These are phyloP conservation scores for Solea senegalensis DNA, from an alignment of 2,113 vertebrate species.

Conservation along the genomic window DNA sequence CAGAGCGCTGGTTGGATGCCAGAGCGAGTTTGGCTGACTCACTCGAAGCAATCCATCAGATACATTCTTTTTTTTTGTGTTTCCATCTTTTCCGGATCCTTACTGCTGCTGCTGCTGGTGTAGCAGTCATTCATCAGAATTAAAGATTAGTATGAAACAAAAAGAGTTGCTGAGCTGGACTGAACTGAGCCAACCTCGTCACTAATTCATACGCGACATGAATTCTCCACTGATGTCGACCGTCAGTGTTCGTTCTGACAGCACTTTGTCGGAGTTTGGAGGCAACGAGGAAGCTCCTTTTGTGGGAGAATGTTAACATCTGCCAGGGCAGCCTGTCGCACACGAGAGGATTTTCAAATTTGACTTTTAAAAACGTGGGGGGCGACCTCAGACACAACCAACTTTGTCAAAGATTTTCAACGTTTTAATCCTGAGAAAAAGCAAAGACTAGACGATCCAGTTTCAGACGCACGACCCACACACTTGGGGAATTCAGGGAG, in stretches of 20 bases:
- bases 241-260: slow-evolving; percentile 16
- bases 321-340: no score
- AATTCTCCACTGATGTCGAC: slow-evolving; percentile 26
- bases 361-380: no score
- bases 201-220: slow-evolving; percentile 40
- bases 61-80: background rate
- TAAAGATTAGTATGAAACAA: slow-evolving; percentile 39
- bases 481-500: no score
- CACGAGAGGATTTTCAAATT: no score
- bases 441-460: no score
- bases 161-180: slow-evolving; percentile 56
- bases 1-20: slow-evolving; percentile 25
- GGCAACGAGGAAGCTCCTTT: background rate
- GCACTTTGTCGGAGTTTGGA: background rate
- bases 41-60: slow-evolving; percentile 53
- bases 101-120: slow-evolving; percentile 15
- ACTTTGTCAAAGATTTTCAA: no score
- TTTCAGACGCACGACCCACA: no score
- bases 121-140: slow-evolving; percentile 48
- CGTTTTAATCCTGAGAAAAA: no score
- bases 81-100: slow-evolving; percentile 52
- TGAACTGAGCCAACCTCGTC: slow-evolving; percentile 37
- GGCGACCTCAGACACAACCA: no score
- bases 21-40: slow-evolving; percentile 41
- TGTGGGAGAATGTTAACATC: background rate